Conservation (phyloP, 2,888 invertebrate species). For the Acrocera orbiculus region DNA sequence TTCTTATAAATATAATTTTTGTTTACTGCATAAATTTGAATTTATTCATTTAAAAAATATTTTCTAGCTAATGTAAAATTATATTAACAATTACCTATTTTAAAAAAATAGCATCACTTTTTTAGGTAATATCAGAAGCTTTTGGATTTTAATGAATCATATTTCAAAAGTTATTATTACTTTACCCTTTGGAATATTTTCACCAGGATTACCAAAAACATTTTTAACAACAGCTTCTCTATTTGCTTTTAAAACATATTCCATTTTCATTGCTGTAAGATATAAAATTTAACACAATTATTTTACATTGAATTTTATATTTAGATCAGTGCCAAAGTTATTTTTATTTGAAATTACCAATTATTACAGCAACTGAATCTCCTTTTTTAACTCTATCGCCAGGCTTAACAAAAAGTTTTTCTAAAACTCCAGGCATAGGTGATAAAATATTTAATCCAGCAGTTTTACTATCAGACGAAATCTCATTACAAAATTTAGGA, state of each 20-base stretch:
- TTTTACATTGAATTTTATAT: background rate
- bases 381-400: slow-evolving; percentile 74
- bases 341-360: slow-evolving; percentile 26
- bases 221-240: slow-evolving; percentile 57
- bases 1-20: no score
- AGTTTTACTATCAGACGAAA: slow-evolving; percentile 13
- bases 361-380: slow-evolving; percentile 80
- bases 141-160: no score
- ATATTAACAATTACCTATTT: no score
- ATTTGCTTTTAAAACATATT: slow-evolving; percentile 79
- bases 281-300: background rate
- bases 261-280: slow-evolving; percentile 92
- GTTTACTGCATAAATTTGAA: no score
- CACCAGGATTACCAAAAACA: slow-evolving; percentile 54
- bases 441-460: slow-evolving; percentile 50
- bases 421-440: slow-evolving; percentile 93
- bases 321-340: background rate
- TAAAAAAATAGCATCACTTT: no score
- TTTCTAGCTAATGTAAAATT: no score
- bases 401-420: slow-evolving; percentile 66
- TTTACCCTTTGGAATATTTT: slow-evolving; percentile 63
- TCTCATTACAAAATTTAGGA: slow-evolving; percentile 32
- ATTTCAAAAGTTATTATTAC: slow-evolving; percentile 41
- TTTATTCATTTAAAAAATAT: no score
- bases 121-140: no score